Evolutionary conservation across 2,113 vertebrate species (phyloP), one percentile per base, ranked within the genome.

Genomic region (Micronycteris hirsuta): DNA sequence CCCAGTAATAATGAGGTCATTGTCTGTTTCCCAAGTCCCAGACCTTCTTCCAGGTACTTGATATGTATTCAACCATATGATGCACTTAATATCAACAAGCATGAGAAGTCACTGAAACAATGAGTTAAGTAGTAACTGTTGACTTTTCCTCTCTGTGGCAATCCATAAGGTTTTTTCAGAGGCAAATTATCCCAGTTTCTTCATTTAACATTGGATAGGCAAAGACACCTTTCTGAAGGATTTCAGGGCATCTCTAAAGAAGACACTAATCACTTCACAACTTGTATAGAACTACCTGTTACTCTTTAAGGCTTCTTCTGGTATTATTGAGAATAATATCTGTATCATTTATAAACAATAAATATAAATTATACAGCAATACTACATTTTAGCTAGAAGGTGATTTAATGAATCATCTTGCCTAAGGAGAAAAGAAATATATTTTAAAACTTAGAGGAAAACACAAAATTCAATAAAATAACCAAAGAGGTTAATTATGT

Each of bases 371-470:
- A 47, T 74, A 10, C 17, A 74, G 56, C 26, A 85, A 85, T 11
- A 45, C 36, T 43, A 41, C 17, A 47, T 45, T 93, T 45, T 93
- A 38, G 19, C 41, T 68, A 58, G 33, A 91, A 41, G 5, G 22
- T 94, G 41, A 77, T 49, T 77, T n/a, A 77, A 94, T 84, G 54
- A 80, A 70, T 67, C n/a, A 38, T 16, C 12, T 96, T 91, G 31
- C 14, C 26, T 82, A 70, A 91, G 58, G 52, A 94, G 88, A 58
- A 92, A 93, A 92, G 7, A 38, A 52, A 65, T 38, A 17, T 20
- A 71, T 73, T 88, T 91, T 85, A 88, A 73, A 95, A 77, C 47
- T 83, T 67, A 86, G 33, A 93, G 19, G 47, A 91, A 95, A 96
- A 89, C 9, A 52, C 4, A 58, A 94, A 91, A 82, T 93, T 89